Conservation (phyloP, 1,140 invertebrate species). For the Hormaphis cornu region DNA sequence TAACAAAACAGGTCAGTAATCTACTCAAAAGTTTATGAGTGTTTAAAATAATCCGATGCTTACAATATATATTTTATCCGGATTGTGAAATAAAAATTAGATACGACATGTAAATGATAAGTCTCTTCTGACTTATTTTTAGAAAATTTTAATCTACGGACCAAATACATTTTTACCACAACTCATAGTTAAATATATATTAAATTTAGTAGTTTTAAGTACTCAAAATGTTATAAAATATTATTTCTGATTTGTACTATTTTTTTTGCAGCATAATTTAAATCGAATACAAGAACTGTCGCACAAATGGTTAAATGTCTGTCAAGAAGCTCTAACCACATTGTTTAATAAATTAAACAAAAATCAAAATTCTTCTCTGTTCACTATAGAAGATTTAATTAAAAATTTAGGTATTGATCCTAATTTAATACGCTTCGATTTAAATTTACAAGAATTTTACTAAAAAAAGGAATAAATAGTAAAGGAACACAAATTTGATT, state of each 20-base stretch:
- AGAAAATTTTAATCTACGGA: too few species aligned
- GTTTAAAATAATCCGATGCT: too few species aligned
- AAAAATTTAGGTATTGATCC: background rate
- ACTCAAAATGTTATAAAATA: too few species aligned
- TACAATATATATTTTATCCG: too few species aligned
- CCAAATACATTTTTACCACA: too few species aligned
- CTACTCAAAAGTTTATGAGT: too few species aligned
- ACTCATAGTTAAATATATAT: too few species aligned
- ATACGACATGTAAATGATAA: too few species aligned
- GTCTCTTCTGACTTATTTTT: too few species aligned
- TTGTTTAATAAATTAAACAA: background rate
- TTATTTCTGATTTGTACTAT: background rate
- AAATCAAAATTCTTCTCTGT: background rate
- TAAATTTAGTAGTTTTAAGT: too few species aligned
- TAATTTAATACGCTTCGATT: conserved; percentile 1
- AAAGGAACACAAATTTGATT: background rate
- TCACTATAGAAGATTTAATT: conserved; percentile 14
- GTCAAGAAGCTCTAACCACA: conserved; percentile 3
- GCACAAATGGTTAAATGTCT: conserved; percentile 21
- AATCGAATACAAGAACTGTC: background rate
- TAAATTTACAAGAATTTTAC: conserved; percentile 2
- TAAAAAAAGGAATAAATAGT: background rate
- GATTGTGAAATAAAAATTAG: too few species aligned
- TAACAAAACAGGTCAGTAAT: too few species aligned
- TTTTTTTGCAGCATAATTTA: conserved; percentile 16